Conservation (phyloP, 2,113 vertebrate genomes). For the Puma concolor region DNA sequence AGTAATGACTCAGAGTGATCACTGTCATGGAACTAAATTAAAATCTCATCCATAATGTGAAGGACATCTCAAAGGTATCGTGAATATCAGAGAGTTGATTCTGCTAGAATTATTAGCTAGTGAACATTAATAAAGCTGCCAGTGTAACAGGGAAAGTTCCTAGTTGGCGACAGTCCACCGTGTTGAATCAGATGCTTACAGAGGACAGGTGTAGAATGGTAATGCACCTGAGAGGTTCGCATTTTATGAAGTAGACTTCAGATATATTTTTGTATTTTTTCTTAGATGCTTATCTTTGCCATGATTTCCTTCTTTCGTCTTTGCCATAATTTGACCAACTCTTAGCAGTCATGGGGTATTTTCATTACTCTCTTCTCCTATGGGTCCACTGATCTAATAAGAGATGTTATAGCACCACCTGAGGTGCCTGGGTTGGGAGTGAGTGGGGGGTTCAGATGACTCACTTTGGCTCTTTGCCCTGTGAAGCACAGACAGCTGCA, state of each 20-base stretch:
- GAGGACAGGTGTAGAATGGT: background rate
- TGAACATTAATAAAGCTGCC: slow-evolving; percentile 78
- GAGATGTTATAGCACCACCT: background rate
- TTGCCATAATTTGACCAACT: background rate
- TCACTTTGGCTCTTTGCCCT: background rate
- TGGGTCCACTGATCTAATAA: background rate
- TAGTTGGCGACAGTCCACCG: background rate
- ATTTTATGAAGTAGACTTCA: background rate
- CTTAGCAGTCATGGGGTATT: background rate
- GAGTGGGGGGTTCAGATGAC: background rate
- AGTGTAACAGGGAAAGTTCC: background rate
- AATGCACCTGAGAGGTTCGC: background rate
- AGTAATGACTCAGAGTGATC: slow-evolving; percentile 83
- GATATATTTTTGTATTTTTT: background rate
- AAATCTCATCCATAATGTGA: slow-evolving; percentile 83
- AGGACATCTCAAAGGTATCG: slow-evolving; percentile 87
- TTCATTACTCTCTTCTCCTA: background rate
- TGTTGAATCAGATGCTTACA: background rate
- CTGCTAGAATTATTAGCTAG: slow-evolving; percentile 83
- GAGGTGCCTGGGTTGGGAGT: background rate
- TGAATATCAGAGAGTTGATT: slow-evolving; percentile 82
- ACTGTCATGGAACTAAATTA: slow-evolving; percentile 85
- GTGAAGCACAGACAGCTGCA: background rate
- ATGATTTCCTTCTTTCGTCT: background rate
- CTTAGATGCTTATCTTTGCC: background rate